Evolutionary conservation across 2,797 vertebrate genomes (phyloP).

Genomic region (Stomatorhinus walkeri): DNA sequence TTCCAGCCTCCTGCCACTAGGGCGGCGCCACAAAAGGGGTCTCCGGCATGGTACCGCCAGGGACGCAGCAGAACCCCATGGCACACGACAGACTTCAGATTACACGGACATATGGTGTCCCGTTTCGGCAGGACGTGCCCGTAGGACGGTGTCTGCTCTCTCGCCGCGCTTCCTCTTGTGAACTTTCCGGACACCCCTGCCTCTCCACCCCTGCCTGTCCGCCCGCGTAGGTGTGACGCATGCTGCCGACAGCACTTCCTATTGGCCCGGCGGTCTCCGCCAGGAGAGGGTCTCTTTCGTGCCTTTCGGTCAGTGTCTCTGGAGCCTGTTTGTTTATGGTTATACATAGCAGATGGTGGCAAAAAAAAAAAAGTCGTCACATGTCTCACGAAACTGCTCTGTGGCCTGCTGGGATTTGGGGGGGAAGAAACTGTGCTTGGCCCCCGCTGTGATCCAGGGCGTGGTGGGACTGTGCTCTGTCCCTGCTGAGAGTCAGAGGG

Average conservation of each 20-base stretch:
- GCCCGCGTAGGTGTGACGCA: not conserved
- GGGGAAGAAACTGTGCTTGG: not conserved
- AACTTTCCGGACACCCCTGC: not conserved
- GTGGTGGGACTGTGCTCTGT: not conserved
- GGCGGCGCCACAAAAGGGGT: not conserved
- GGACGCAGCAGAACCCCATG: constrained; percentile 35
- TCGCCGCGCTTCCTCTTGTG: not conserved
- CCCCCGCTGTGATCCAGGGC: not conserved
- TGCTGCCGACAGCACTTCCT: not conserved
- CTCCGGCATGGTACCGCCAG: not conserved
- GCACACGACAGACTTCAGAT: constrained; percentile 45
- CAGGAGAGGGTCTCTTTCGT: constrained; percentile 24
- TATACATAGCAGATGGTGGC: constrained; percentile 65
- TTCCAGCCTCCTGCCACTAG: not conserved
- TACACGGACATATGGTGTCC: constrained; percentile 44
- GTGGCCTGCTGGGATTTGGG: not conserved
- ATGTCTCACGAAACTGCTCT: constrained; percentile 36
- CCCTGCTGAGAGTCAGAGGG: not conserved
- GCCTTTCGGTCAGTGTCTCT: constrained; percentile 41
- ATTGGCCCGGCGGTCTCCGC: not conserved
- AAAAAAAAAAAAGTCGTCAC: constrained; percentile 43
- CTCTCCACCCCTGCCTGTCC: not conserved
- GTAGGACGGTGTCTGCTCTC: not conserved
- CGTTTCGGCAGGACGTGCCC: constrained; percentile 30
- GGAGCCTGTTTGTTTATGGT: constrained; percentile 54